Conservation (phyloP, 1,140 invertebrate genomes). For the Steinernema khuongi region DNA sequence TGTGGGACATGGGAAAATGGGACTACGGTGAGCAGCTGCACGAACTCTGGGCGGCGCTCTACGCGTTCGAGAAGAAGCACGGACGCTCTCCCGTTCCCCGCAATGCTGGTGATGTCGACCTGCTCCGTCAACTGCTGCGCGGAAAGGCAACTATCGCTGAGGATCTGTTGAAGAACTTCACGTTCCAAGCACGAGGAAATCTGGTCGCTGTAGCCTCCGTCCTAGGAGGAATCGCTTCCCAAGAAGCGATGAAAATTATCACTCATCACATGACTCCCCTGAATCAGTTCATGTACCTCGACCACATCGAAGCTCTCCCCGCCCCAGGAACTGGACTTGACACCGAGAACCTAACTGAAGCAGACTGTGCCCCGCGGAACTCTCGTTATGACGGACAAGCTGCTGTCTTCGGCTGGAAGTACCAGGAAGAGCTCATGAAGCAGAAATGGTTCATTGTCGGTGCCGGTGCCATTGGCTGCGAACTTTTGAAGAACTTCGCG, state of each 20-base stretch:
- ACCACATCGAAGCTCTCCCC: constrained; percentile 88
- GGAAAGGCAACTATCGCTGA: constrained; percentile 14
- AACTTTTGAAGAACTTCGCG: constrained; percentile 94
- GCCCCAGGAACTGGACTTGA: constrained; percentile 61
- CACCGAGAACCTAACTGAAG: not conserved
- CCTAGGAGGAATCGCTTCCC: constrained; percentile 85
- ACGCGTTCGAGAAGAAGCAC: constrained; percentile 67
- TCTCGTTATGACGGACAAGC: constrained; percentile 86
- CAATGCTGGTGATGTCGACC: not conserved
- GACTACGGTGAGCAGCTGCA: constrained; percentile 84
- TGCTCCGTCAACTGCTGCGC: not conserved
- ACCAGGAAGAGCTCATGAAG: constrained; percentile 74
- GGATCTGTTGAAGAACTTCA: constrained; percentile 38
- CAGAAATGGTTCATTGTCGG: constrained; percentile 74
- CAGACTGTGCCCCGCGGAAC: constrained; percentile 21
- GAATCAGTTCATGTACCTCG: constrained; percentile 90
- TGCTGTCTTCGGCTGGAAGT: constrained; percentile 82
- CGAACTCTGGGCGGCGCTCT: constrained; percentile 76
- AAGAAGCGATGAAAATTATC: constrained; percentile 80
- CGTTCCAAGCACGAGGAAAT: constrained; percentile 68
- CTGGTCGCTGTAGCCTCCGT: constrained; percentile 86
- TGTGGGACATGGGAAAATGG: constrained; percentile 91
- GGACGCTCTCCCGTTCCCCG: constrained; percentile 59
- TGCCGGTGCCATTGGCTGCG: constrained; percentile 92
- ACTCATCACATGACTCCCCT: constrained; percentile 95